These are phyloP conservation scores for Drosophila fungiperda DNA, from an alignment of 2,888 invertebrate genomes.

Conservation along the genomic window DNA sequence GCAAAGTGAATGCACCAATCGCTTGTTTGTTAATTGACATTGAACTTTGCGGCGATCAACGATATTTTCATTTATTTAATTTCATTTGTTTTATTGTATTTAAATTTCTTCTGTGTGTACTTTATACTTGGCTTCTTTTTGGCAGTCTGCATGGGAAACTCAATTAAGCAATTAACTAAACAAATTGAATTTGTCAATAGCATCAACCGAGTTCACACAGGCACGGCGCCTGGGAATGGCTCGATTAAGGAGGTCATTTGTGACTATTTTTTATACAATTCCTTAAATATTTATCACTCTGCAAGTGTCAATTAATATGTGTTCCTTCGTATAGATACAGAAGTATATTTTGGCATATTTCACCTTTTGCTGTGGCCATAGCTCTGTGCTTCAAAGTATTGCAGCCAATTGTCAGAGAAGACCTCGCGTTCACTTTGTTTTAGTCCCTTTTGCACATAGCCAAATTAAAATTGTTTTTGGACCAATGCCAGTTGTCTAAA, in stretches of 20 bases:
- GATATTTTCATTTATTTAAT: slow-evolving; percentile 32
- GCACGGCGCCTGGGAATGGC: slow-evolving; percentile 31
- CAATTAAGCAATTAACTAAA: slow-evolving; percentile 52
- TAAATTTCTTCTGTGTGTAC: not conserved
- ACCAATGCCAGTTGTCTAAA: slow-evolving; percentile 61
- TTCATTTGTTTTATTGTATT: slow-evolving; percentile 15
- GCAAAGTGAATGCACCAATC: slow-evolving; percentile 58
- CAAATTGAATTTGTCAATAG: slow-evolving; percentile 42
- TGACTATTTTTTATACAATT: slow-evolving; percentile 1
- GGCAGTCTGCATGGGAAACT: slow-evolving; percentile 64
- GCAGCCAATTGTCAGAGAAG: slow-evolving; percentile 11
- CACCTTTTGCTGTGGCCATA: slow-evolving; percentile 3
- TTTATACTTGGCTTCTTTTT: slow-evolving; percentile 30
- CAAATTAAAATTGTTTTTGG: slow-evolving; percentile 59
- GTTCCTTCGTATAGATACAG: not conserved
- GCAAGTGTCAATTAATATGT: not conserved
- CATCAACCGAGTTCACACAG: slow-evolving; percentile 24
- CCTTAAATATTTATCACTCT: slow-evolving; percentile 22
- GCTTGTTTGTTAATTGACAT: slow-evolving; percentile 59
- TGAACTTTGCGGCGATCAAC: slow-evolving; percentile 53
- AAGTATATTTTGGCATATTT: slow-evolving; percentile 22
- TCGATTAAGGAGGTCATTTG: slow-evolving; percentile 56
- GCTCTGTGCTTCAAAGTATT: slow-evolving; percentile 7
- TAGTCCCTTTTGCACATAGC: slow-evolving; percentile 44
- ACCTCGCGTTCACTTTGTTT: slow-evolving; percentile 30